Evolutionary conservation across 1,140 invertebrate genomes (phyloP).

Genomic region (Bombus soroeensis): DNA sequence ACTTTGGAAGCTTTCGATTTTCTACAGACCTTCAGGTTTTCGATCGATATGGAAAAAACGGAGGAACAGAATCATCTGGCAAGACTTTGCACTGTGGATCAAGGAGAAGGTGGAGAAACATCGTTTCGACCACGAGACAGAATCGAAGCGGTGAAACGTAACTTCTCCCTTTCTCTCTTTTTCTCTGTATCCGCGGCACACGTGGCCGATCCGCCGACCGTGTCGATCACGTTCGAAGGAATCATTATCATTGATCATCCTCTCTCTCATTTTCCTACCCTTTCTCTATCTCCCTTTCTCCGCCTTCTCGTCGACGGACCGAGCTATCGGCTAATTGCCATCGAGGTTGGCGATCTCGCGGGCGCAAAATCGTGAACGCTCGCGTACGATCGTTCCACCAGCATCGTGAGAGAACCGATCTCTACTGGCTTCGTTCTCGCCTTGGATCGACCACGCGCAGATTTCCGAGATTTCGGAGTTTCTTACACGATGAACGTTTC

Average conservation of each 20-base stretch:
- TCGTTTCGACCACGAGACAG: not conserved
- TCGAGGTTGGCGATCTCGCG: slow-evolving; percentile 61
- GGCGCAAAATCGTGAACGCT: slow-evolving; percentile 58
- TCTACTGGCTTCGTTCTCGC: not conserved
- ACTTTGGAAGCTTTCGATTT: not conserved
- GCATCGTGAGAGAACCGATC: slow-evolving; percentile 40
- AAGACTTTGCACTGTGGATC: slow-evolving; percentile 38
- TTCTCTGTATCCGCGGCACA: slow-evolving; percentile 56
- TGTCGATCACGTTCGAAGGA: slow-evolving; percentile 75
- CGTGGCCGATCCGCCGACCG: slow-evolving; percentile 70
- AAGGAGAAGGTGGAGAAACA: slow-evolving; percentile 26
- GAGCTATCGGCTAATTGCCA: slow-evolving; percentile 74
- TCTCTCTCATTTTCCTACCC: not conserved
- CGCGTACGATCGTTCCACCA: slow-evolving; percentile 33
- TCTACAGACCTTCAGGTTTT: slow-evolving; percentile 8
- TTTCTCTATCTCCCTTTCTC: slow-evolving; percentile 21
- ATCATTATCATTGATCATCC: slow-evolving; percentile 77
- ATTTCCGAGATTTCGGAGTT: not conserved
- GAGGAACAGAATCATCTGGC: not conserved
- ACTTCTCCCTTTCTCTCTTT: not conserved
- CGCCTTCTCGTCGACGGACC: slow-evolving; percentile 62
- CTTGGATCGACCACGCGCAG: not conserved
- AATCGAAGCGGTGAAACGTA: not conserved
- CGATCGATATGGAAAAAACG: slow-evolving; percentile 45
- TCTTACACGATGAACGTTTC: not conserved